phyloP scores from a whole-genome alignment of 2,113 vertebrate genomes.

The Corynorhinus townsendii region DNA sequence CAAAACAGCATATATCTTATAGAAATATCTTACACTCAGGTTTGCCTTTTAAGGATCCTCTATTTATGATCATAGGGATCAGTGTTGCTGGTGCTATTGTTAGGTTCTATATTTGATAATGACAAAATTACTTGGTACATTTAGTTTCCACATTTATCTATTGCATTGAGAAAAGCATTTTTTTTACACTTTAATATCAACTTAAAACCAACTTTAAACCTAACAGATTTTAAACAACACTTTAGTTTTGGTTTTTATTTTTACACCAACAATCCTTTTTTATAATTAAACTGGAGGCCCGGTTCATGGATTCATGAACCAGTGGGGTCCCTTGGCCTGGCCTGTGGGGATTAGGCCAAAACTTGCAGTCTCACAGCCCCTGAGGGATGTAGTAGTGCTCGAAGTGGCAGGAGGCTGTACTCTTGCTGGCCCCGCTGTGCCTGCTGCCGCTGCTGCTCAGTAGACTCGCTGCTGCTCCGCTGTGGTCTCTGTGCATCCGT shows the following conservation, averaged over 20 bases:
- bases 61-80: neutral
- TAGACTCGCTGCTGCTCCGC: too few species aligned
- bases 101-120: neutral
- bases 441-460: too few species aligned
- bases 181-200: neutral
- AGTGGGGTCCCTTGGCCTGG: too few species aligned
- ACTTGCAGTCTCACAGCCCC: too few species aligned
- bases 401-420: too few species aligned
- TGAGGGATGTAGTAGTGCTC: too few species aligned
- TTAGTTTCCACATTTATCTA: neutral
- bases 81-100: neutral
- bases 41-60: neutral
- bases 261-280: neutral
- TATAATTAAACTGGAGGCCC: too few species aligned
- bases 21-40: neutral
- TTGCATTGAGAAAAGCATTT: neutral
- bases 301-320: too few species aligned
- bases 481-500: too few species aligned
- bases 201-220: conserved; percentile 5
- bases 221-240: neutral
- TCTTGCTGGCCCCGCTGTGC: too few species aligned
- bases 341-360: too few species aligned
- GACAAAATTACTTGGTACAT: neutral
- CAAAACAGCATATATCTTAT: neutral
- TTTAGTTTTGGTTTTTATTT: neutral